Evolutionary conservation across 2,113 vertebrate genomes (phyloP), one percentile per base, ranked within the genome.

Genomic region (Chaenocephalus aceratus): DNA sequence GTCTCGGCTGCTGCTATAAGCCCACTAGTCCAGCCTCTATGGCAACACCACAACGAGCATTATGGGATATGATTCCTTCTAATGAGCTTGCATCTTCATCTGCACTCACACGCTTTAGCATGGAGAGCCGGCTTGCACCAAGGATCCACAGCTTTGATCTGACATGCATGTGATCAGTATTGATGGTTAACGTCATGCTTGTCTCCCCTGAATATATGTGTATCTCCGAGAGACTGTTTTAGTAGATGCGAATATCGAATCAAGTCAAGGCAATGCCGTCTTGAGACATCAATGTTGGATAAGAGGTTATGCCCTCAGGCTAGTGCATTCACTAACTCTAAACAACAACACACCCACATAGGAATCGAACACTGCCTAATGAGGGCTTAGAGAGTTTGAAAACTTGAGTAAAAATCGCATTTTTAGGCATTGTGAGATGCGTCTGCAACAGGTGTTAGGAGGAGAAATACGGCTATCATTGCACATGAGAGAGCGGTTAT

Each of bases 71-170:
- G 69, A 90, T 79, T 61, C 61, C 77, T 71, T 64, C 75, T 82
- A 91, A 92, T 82, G 80, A 89, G 89, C 66, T 56, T 34, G 80
- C 75, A 34, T 79, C 84, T 80, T 86, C 73, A 72, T 70, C 75
- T 61, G 61, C 60, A 56, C 45, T 2, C 52, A 34, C 34, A 44
- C 7, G 11, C 61, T 0, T 57, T 2, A 18, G 74, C 68, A 6
- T 8, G 44, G 54, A 64, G 54, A 41, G 76, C 68, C 16, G 34
- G 67, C 69, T 76, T 75, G 16, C 45, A 61, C 67, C 21, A 7
- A 57, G 58, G 64, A 74, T 63, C 69, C n/a, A 46, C 58, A 52
- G 80, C 85, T 91, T 86, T 93, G 78, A 92, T 90, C 85, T 83
- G 72, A 70, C 74, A 45, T 57, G 34, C 46, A 34, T 58, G 79